Evolutionary conservation across 2,888 invertebrate genomes (phyloP).

Genomic region (Allolobophora icterica): DNA sequence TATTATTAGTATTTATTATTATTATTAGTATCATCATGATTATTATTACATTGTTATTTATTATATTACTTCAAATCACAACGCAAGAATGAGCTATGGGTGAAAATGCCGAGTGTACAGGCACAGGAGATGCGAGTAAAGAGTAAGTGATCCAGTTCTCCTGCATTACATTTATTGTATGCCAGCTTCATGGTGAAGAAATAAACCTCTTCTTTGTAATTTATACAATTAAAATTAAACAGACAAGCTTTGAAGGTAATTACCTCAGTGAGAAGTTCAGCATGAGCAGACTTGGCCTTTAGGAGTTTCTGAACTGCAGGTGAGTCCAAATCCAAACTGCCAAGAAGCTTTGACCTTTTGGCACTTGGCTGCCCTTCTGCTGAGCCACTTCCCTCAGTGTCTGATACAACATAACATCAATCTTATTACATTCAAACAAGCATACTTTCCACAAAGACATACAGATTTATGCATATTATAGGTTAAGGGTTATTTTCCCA

Average conservation of each 20-base stretch:
- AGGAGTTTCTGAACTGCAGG: constrained; percentile 58
- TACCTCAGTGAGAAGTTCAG: constrained; percentile 59
- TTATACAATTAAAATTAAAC: neutral
- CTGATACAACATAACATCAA: neutral
- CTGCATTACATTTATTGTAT: neutral
- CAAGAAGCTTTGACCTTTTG: constrained; percentile 59
- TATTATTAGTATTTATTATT: neutral
- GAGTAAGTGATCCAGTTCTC: neutral
- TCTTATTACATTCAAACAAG: neutral
- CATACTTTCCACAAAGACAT: neutral
- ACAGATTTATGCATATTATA: neutral
- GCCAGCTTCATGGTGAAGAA: neutral
- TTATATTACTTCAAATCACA: neutral
- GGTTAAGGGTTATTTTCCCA: no score
- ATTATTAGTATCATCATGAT: no score
- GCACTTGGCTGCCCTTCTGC: constrained; percentile 49
- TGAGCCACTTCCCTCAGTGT: neutral
- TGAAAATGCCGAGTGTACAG: neutral
- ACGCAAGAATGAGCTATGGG: neutral
- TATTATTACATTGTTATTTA: no score
- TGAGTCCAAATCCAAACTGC: constrained; percentile 60
- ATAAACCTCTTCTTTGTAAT: neutral
- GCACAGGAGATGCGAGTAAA: no score
- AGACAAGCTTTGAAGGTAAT: neutral
- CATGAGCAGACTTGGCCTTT: constrained; percentile 59